A percentile compares a stretch with the other conserved stretches of the same genome.
These are phyloP conservation scores for Pterostichus niger DNA, from an alignment of 2,888 invertebrate species.

Conservation along the genomic window DNA sequence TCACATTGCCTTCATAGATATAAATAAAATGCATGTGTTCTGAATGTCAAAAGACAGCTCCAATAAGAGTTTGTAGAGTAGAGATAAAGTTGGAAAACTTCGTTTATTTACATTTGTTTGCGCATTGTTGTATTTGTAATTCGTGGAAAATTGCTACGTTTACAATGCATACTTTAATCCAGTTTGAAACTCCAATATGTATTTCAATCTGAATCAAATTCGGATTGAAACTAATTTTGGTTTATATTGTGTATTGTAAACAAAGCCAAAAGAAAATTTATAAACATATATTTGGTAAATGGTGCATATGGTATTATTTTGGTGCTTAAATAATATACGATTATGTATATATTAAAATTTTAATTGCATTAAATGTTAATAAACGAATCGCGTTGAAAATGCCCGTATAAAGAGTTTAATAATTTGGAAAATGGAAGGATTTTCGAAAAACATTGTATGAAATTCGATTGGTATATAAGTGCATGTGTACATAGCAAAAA, in stretches of 20 bases:
- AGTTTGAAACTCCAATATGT: constrained; percentile 31
- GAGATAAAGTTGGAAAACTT: constrained; percentile 26
- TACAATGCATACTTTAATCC: constrained; percentile 47
- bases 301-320: constrained; percentile 63
- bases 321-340: constrained; percentile 63
- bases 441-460: constrained; percentile 48
- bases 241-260: constrained; percentile 38
- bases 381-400: constrained; percentile 56
- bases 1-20: constrained; percentile 54
- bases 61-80: constrained; percentile 35
- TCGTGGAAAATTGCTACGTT: constrained; percentile 34
- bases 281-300: constrained; percentile 63
- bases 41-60: constrained; percentile 52
- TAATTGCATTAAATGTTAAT: constrained; percentile 61
- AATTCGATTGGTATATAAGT: constrained; percentile 48
- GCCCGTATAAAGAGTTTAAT: constrained; percentile 63
- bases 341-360: constrained; percentile 61
- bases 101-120: constrained; percentile 51
- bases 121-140: constrained; percentile 27
- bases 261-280: constrained; percentile 36
- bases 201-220: constrained; percentile 35
- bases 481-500: constrained; percentile 64
- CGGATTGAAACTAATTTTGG: constrained; percentile 21
- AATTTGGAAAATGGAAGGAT: constrained; percentile 54
- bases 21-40: constrained; percentile 58